phyloP scores from a whole-genome alignment of 2,113 vertebrate genomes.

The Rhizomys pruinosus region DNA sequence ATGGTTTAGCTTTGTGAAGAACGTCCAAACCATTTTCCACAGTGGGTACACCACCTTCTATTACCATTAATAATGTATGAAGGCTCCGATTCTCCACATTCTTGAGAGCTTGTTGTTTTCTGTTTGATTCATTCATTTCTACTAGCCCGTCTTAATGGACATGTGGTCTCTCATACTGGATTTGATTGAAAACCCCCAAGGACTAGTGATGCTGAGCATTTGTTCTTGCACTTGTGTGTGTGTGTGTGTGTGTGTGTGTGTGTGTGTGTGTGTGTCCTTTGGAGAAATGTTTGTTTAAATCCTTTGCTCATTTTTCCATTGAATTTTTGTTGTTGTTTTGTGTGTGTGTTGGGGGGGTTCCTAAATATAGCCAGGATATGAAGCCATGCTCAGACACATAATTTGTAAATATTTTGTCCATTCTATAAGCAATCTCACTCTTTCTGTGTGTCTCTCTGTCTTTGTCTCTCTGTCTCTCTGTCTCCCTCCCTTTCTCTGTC shows the following conservation, averaged over 20 bases:
- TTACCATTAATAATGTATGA: neutral
- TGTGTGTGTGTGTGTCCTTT: too few relatives aligned
- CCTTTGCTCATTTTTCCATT: neutral
- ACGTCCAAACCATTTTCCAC: neutral
- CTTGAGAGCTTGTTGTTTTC: neutral
- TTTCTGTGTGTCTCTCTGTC: too few relatives aligned
- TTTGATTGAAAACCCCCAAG: neutral
- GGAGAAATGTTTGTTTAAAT: neutral
- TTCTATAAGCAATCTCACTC: neutral
- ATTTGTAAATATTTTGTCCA: neutral
- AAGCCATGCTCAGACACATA: neutral
- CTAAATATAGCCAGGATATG: neutral
- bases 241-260: too few relatives aligned
- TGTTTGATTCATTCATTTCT: neutral
- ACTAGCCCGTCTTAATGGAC: neutral
- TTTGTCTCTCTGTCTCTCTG: neutral
- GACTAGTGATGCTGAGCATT: neutral
- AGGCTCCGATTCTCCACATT: neutral
- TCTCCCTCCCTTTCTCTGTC: accelerated
- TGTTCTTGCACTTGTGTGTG: neutral
- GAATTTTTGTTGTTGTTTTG: neutral
- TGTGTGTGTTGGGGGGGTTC: neutral
- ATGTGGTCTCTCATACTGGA: neutral
- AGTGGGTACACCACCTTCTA: too few relatives aligned
- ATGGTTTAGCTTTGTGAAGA: neutral